Percentiles rank a stretch among this genome's conserved stretches.
These are phyloP conservation scores for Leptinotarsa rubiginosa DNA, from an alignment of 2,888 invertebrate species.

Conservation along the genomic window DNA sequence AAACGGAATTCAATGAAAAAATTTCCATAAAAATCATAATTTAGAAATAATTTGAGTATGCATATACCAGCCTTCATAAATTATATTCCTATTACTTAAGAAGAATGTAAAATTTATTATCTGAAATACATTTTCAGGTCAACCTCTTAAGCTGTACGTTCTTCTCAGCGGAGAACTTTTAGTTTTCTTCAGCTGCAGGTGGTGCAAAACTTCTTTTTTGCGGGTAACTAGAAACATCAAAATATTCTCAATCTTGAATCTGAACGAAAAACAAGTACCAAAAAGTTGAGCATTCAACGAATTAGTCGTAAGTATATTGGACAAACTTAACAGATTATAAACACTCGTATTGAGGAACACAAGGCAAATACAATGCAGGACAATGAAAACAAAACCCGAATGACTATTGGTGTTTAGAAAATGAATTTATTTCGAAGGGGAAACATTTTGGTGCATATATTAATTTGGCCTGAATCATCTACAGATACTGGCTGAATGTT, in stretches of 20 bases:
- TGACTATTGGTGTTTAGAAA: too few relatives aligned
- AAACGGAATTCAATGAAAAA: neutral
- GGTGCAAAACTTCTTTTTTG: conserved; percentile 31
- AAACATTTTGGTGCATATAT: too few relatives aligned
- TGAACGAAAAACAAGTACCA: too few relatives aligned
- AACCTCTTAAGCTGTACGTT: conserved; percentile 58
- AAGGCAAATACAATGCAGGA: too few relatives aligned
- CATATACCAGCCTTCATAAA: conserved; percentile 28
- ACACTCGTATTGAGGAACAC: too few relatives aligned
- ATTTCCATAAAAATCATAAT: conserved; percentile 14
- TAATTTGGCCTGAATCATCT: too few relatives aligned
- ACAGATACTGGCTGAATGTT: too few relatives aligned
- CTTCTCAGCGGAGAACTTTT: conserved; percentile 50
- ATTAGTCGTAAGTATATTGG: too few relatives aligned
- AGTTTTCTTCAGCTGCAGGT: conserved; percentile 43
- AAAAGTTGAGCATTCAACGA: too few relatives aligned
- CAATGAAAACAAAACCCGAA: too few relatives aligned
- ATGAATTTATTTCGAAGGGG: too few relatives aligned
- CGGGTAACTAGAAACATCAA: conserved; percentile 32
- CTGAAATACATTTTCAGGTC: conserved; percentile 39
- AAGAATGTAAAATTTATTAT: conserved; percentile 35
- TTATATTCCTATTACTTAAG: conserved; percentile 30
- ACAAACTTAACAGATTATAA: too few relatives aligned
- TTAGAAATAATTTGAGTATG: conserved; percentile 4
- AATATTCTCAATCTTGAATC: conserved; percentile 2